Base-by-base conservation (phyloP, 1,140 invertebrate species). In the Trissolcus basalis region DNA sequence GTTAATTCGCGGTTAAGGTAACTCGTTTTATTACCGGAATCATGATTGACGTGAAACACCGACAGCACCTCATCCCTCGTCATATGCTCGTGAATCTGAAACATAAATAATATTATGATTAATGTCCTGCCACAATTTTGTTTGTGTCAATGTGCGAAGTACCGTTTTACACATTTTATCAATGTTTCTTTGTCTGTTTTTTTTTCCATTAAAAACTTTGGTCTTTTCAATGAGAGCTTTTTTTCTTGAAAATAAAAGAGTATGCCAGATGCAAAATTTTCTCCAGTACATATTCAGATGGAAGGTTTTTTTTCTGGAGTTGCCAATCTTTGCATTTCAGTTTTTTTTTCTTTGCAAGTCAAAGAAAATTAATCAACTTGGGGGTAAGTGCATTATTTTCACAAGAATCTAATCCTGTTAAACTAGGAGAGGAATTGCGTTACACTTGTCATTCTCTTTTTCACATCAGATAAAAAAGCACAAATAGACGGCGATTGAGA, bases 81-180 rank as follows among this genome's bases (percentile, higher is more conserved):
- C 95, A 96, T 96, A 82, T 94, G 92, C 88, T 93, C 92, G 90
- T 96, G 95, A 85, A 95, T 90, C 93, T 94, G 91, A 41, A 91
- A 91, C 84, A 87, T 64, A 64, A 77, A 75, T 59, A 60, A 32
- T 67, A 48, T 32, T 4, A 16, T 73, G 48, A 60, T 72, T 58
- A 69, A 64, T 64, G 47, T 49, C 61, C 44, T 6, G 1, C 19
- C 19, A 27, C n/a, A n/a, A n/a, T n/a, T n/a, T n/a, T n/a, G n/a
- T n/a, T n/a, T n/a, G n/a, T n/a, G n/a, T n/a, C n/a, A n/a, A n/a
- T n/a, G n/a, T n/a, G n/a, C n/a, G n/a, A n/a, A n/a, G n/a, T n/a
- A n/a, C n/a, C n/a, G n/a, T n/a, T n/a, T n/a, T n/a, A n/a, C n/a
- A n/a, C n/a, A n/a, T n/a, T n/a, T n/a, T n/a, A n/a, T n/a, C n/a